Conservation (phyloP, 2,113 vertebrate species). For the Psilopogon haemacephalus region DNA sequence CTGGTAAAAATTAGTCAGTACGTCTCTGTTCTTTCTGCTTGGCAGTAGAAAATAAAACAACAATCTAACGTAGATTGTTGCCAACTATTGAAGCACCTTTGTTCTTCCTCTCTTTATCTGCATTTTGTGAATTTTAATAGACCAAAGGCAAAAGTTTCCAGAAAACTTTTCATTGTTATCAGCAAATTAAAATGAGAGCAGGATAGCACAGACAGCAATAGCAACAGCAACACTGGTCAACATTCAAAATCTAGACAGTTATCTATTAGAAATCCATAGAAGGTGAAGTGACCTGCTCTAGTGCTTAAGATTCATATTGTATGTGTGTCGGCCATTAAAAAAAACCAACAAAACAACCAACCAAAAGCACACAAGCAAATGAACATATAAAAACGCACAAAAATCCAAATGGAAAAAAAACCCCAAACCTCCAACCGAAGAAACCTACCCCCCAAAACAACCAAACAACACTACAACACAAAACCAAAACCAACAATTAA, state of each 20-base stretch:
- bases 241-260: not conserved
- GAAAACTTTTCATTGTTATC: not conserved
- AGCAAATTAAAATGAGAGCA: not conserved
- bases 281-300: not conserved
- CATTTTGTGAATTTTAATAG: not conserved
- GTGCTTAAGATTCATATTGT: not conserved
- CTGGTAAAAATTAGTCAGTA: conserved; percentile 81
- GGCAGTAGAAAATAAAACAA: conserved; percentile 44
- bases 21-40: conserved; percentile 74
- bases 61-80: not conserved
- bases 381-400: too few relatives aligned
- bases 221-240: not conserved
- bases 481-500: not conserved
- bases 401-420: too few relatives aligned
- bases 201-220: not conserved
- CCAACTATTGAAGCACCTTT: not conserved
- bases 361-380: too few relatives aligned
- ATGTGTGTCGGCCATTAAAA: not conserved
- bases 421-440: too few relatives aligned
- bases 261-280: not conserved
- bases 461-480: not conserved
- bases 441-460: not conserved
- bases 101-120: not conserved
- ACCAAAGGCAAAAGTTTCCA: not conserved
- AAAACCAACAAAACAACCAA: too few relatives aligned